phyloP scores from a whole-genome alignment of 2,797 vertebrate genomes.

The Leptodactylus fallax region DNA sequence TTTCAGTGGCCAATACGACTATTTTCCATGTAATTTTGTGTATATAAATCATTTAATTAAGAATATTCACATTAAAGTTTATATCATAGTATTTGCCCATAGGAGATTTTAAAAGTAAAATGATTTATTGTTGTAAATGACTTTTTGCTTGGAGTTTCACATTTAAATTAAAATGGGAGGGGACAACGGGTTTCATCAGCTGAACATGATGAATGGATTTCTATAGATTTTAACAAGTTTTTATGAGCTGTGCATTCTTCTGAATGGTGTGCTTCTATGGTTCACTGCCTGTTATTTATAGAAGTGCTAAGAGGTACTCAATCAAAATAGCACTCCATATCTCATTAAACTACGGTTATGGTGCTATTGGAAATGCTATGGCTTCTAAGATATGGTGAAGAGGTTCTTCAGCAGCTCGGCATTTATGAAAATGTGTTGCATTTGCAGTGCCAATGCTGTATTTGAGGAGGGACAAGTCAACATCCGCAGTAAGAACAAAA shows the following conservation, averaged over 20 bases:
- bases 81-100: conserved; percentile 3
- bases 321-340: conserved; percentile 31
- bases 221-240: conserved; percentile 48
- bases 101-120: conserved; percentile 16
- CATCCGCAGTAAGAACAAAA: background rate
- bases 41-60: background rate
- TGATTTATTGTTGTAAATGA: conserved; percentile 24
- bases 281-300: conserved; percentile 21
- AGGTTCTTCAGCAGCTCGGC: background rate
- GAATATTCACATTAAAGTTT: background rate
- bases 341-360: conserved; percentile 21
- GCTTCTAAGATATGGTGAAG: background rate
- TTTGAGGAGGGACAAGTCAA: too few species aligned
- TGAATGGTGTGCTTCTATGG: background rate
- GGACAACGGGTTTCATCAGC: conserved; percentile 16
- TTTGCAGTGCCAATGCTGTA: background rate
- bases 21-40: background rate
- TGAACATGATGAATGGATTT: conserved; percentile 30
- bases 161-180: conserved; percentile 29
- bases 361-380: background rate
- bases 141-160: background rate
- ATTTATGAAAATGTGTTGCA: background rate
- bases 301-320: conserved; percentile 30
- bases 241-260: conserved; percentile 43
- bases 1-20: background rate